These are phyloP conservation scores for Montifringilla adamsi DNA, from an alignment of 2,113 vertebrate species.

Conservation along the genomic window DNA sequence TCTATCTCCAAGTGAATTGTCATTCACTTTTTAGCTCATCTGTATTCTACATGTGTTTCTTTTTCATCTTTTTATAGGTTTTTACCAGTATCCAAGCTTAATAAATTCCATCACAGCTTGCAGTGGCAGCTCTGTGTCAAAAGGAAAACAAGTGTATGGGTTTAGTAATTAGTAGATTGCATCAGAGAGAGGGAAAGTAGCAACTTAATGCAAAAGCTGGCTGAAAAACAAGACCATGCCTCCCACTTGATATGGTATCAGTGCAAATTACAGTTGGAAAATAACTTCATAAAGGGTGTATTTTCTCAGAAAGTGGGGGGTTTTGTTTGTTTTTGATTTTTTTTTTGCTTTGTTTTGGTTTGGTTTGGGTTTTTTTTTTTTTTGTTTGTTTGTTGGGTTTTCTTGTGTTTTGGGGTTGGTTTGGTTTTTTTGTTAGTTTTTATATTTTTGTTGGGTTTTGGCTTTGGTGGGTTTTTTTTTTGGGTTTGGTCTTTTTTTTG, in stretches of 20 bases:
- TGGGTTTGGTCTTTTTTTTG: too few relatives aligned
- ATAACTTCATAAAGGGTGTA: not conserved
- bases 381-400: rapidly evolving
- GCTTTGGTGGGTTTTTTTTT: too few relatives aligned
- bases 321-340: not conserved
- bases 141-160: not conserved
- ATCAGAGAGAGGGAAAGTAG: not conserved
- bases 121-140: not conserved
- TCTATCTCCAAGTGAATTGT: not conserved
- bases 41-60: not conserved
- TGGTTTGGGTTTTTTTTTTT: not conserved
- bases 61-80: conserved; percentile 8
- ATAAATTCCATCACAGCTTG: not conserved
- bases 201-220: not conserved
- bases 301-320: not conserved
- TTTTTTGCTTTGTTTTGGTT: not conserved
- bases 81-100: not conserved
- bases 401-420: not conserved
- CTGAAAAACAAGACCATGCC: not conserved
- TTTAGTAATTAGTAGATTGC: not conserved
- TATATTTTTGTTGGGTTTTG: not conserved
- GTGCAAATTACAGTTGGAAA: not conserved
- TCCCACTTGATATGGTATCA: not conserved
- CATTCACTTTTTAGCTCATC: not conserved
- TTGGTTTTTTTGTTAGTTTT: not conserved